Evolutionary conservation across 1,140 invertebrate genomes (phyloP).

Genomic region (Akabosia matsudoensis): DNA sequence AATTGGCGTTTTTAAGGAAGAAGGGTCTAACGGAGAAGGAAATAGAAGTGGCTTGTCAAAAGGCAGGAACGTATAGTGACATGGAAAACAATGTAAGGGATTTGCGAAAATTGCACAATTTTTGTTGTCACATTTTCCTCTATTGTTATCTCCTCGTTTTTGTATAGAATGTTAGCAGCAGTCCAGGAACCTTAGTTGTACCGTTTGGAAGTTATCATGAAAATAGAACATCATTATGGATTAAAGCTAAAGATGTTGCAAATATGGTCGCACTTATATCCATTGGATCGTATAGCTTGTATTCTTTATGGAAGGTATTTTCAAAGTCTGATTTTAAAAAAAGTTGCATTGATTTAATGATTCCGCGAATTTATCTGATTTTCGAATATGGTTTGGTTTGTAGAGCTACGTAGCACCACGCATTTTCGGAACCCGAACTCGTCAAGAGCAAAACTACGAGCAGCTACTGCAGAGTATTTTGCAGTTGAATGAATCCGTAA

Average conservation of each 20-base stretch:
- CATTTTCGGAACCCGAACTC: conserved; percentile 40
- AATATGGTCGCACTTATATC: conserved; percentile 44
- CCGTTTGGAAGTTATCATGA: background rate
- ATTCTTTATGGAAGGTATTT: conserved; percentile 44
- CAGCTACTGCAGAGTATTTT: conserved; percentile 31
- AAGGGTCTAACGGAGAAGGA: conserved; percentile 79
- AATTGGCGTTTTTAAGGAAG: conserved; percentile 71
- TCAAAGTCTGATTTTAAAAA: too few species aligned
- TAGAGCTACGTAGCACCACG: conserved; percentile 39
- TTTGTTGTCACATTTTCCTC: too few species aligned
- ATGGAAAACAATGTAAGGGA: conserved; percentile 11
- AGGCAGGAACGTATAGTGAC: conserved; percentile 52
- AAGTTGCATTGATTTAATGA: conserved; percentile 2
- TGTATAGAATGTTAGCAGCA: background rate
- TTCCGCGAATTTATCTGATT: too few species aligned
- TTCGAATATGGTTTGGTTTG: background rate
- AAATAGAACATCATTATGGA: conserved; percentile 36
- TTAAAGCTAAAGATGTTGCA: conserved; percentile 45
- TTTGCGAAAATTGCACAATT: background rate
- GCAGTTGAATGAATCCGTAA: conserved; percentile 38
- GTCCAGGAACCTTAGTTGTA: background rate
- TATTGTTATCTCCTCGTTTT: background rate
- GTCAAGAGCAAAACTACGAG: conserved; percentile 41
- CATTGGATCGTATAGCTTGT: conserved; percentile 45
- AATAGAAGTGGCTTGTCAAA: conserved; percentile 67